These are phyloP conservation scores for Platyscapa corneri DNA, from an alignment of 1,140 invertebrate species.

Conservation along the genomic window DNA sequence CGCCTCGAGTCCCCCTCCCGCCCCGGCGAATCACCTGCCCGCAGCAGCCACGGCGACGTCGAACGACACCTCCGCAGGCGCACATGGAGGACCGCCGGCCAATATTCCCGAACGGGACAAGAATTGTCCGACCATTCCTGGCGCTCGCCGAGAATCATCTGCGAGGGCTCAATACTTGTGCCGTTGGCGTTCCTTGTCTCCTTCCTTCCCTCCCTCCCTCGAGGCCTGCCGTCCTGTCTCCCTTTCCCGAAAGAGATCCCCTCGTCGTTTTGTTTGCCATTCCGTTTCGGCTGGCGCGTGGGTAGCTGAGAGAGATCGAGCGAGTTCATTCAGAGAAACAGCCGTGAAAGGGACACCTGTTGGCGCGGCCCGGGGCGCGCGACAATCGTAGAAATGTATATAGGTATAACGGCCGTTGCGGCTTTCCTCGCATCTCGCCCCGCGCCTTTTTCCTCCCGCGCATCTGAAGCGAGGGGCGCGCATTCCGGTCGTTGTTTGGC, in stretches of 20 bases:
- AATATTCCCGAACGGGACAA: neutral
- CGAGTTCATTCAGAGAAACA: constrained; percentile 75
- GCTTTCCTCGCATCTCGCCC: neutral
- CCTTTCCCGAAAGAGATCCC: constrained; percentile 45
- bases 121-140: neutral
- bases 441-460: neutral
- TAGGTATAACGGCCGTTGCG: neutral
- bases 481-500: too few relatives aligned
- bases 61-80: neutral
- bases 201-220: constrained; percentile 33
- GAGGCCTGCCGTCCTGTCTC: constrained; percentile 39
- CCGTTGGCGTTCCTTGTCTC: neutral
- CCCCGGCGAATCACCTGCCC: too few relatives aligned
- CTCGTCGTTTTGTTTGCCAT: constrained; percentile 68
- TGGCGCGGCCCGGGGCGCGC: constrained; percentile 60
- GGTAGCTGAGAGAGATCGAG: constrained; percentile 55
- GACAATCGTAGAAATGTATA: constrained; percentile 69
- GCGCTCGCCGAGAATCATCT: neutral
- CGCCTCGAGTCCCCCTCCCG: too few relatives aligned
- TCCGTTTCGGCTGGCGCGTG: constrained; percentile 74
- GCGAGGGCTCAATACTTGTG: constrained; percentile 3
- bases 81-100: neutral
- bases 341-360: constrained; percentile 76
- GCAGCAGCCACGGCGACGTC: neutral
- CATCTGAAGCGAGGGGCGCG: too few relatives aligned